Conservation (phyloP, 1,140 invertebrate genomes). For the Conus betulinus region DNA sequence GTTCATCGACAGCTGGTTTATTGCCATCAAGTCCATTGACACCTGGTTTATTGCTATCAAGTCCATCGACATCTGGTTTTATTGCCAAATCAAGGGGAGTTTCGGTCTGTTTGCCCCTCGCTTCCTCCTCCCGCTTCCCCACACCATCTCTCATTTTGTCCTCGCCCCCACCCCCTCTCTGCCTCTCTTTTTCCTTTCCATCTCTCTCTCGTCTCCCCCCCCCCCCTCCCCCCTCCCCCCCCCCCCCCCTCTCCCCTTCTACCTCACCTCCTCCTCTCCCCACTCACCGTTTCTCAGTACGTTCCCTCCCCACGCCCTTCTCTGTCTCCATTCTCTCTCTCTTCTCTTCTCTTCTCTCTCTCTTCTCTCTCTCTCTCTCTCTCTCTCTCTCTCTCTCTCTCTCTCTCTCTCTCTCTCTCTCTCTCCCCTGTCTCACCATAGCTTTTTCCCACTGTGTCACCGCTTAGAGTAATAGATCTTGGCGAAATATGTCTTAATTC, state of each 20-base stretch:
- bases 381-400: neutral
- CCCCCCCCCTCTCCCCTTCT: neutral
- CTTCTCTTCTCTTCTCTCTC: neutral
- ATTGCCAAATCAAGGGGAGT: no score
- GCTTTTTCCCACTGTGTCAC: no score
- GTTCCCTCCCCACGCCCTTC: neutral
- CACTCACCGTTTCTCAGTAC: neutral
- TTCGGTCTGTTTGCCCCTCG: no score
- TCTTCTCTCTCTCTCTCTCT: neutral
- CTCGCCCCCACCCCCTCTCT: neutral
- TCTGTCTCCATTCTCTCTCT: neutral
- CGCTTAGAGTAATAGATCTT: no score
- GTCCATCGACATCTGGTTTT: no score
- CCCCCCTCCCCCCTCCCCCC: neutral
- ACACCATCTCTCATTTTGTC: no score
- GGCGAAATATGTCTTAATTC: no score
- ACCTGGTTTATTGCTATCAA: no score
- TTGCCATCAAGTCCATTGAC: no score
- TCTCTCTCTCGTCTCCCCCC: neutral
- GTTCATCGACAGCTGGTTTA: no score
- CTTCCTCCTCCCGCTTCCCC: no score
- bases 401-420: neutral
- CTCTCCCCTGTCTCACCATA: no score
- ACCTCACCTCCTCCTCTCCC: neutral
- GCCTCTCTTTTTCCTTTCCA: neutral